Evolutionary conservation across 1,140 invertebrate genomes (phyloP).

Genomic region (Nymphalis io): DNA sequence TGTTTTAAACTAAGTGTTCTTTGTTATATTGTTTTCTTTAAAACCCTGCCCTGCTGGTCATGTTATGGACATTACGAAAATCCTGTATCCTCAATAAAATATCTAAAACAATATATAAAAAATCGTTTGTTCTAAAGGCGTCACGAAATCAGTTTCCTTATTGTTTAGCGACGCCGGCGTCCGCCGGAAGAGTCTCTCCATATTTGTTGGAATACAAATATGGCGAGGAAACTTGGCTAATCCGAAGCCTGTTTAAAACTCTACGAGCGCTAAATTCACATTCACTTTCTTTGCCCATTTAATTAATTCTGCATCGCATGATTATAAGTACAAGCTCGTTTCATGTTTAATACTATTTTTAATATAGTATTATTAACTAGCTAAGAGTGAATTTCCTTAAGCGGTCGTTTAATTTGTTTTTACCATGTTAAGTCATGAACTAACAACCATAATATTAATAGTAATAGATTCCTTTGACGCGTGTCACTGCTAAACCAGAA

Average conservation of each 20-base stretch:
- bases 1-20: too few species aligned
- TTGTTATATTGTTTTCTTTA: too few species aligned
- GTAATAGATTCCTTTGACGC: conserved; percentile 16
- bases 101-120: not conserved
- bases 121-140: conserved; percentile 4
- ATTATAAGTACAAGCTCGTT: not conserved
- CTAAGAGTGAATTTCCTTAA: conserved; percentile 5
- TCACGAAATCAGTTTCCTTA: conserved; percentile 32
- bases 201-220: conserved; percentile 49
- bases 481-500: conserved; percentile 19
- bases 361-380: too few species aligned
- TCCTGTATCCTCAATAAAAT: not conserved
- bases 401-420: conserved; percentile 14
- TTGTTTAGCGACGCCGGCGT: conserved; percentile 33
- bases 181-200: conserved; percentile 66
- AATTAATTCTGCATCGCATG: not conserved
- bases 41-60: too few species aligned
- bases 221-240: conserved; percentile 50
- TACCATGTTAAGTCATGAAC: not conserved
- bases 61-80: too few species aligned
- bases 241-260: conserved; percentile 34
- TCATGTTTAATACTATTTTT: too few species aligned
- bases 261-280: conserved; percentile 1
- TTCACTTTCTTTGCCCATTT: conserved; percentile 43
- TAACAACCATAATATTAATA: not conserved